These are phyloP conservation scores for Ormyrus pomaceus DNA, from an alignment of 2,888 invertebrate species.

Conservation along the genomic window DNA sequence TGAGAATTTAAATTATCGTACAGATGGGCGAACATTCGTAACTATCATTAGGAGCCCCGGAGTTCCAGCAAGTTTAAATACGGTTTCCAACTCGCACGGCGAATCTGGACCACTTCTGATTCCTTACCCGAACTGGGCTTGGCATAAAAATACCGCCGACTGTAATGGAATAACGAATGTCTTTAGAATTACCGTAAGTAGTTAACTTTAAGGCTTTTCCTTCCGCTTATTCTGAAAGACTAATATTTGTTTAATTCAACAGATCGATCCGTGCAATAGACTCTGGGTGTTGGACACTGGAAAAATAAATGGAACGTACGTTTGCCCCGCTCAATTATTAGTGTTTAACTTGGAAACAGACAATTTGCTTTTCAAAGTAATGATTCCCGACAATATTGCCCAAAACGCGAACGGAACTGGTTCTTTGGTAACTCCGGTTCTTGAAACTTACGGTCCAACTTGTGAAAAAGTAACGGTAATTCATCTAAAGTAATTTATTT, in stretches of 20 bases:
- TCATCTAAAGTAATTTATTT: neutral
- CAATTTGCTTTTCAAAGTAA: constrained; percentile 62
- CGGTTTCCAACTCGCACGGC: constrained; percentile 75
- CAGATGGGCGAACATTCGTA: constrained; percentile 77
- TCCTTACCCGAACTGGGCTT: constrained; percentile 82
- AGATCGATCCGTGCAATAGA: constrained; percentile 81
- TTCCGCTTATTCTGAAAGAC: constrained; percentile 70
- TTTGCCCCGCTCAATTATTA: constrained; percentile 84
- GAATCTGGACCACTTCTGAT: constrained; percentile 76
- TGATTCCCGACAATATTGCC: constrained; percentile 59
- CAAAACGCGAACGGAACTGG: constrained; percentile 56
- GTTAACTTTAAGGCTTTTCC: no score
- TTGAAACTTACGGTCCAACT: constrained; percentile 54
- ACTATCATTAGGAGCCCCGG: constrained; percentile 81
- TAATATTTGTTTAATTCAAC: neutral
- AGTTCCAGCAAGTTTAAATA: constrained; percentile 83
- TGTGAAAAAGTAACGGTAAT: constrained; percentile 59
- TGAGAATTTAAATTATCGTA: neutral
- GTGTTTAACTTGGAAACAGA: constrained; percentile 81
- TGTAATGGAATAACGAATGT: constrained; percentile 85
- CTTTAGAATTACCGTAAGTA: constrained; percentile 83
- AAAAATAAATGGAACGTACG: constrained; percentile 77
- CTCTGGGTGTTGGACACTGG: constrained; percentile 85
- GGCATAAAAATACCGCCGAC: constrained; percentile 78
- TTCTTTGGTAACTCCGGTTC: constrained; percentile 62